Evolutionary conservation across 2,113 vertebrate genomes (phyloP).

Genomic region (Callopanchax toddi): DNA sequence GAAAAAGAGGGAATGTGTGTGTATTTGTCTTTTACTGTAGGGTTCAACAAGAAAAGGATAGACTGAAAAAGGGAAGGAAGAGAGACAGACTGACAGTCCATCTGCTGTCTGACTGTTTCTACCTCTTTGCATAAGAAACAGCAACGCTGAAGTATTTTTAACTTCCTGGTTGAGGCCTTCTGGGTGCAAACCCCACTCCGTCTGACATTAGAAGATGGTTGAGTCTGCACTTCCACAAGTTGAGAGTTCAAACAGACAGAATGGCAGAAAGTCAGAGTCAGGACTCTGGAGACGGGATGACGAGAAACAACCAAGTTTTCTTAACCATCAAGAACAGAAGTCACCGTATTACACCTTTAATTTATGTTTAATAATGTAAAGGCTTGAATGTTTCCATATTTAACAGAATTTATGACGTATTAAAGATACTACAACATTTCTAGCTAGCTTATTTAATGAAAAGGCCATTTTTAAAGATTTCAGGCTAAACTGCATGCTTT

Average conservation of each 20-base stretch:
- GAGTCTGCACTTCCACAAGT: slow-evolving; percentile 59
- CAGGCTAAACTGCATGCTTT: no score
- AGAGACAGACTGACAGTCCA: slow-evolving; percentile 62
- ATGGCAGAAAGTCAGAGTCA: slow-evolving; percentile 63
- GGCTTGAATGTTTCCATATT: no score
- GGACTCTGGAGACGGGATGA: slow-evolving; percentile 29
- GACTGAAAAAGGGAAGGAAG: slow-evolving; percentile 1
- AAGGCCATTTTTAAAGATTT: no score
- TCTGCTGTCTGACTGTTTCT: slow-evolving; percentile 36
- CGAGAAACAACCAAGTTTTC: slow-evolving; percentile 20
- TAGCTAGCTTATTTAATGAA: no score
- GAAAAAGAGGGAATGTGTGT: not conserved
- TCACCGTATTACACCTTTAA: no score
- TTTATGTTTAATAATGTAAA: no score
- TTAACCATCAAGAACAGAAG: no score
- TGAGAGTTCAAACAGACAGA: slow-evolving; percentile 38
- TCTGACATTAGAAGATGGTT: slow-evolving; percentile 30
- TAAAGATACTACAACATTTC: no score
- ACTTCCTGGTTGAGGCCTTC: slow-evolving; percentile 36
- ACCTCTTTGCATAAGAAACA: slow-evolving; percentile 50
- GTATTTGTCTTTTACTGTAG: slow-evolving; percentile 4
- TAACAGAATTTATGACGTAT: no score
- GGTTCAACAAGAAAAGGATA: not conserved
- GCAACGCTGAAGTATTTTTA: slow-evolving; percentile 55
- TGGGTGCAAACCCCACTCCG: slow-evolving; percentile 39